Percentiles rank a stretch among this genome's conserved stretches.
phyloP scores from a whole-genome alignment of 2,113 vertebrate species.

The Heterotilapia buettikoferi region DNA sequence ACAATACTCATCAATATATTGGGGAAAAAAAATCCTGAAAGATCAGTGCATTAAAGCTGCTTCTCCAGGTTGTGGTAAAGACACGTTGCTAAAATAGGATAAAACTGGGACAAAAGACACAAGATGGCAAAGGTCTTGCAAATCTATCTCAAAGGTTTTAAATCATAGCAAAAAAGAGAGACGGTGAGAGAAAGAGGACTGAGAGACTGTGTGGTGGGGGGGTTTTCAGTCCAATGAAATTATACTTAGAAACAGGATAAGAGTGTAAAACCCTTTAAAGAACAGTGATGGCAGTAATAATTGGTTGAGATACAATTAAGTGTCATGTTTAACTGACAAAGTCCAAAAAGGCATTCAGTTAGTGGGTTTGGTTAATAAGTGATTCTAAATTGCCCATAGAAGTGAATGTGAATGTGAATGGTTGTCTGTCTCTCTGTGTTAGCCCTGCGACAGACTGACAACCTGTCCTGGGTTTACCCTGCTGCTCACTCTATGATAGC shows the following conservation, averaged over 20 bases:
- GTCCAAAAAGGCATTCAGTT: fast-evolving
- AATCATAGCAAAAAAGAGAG: background rate
- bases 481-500: background rate
- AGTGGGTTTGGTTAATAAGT: background rate
- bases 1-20: background rate
- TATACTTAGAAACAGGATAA: background rate
- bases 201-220: background rate
- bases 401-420: background rate
- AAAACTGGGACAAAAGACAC: background rate
- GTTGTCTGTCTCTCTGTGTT: background rate
- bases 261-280: background rate
- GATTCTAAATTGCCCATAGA: background rate
- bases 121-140: background rate
- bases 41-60: background rate
- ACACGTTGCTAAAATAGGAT: background rate
- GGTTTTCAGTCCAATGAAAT: background rate
- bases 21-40: background rate
- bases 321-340: background rate
- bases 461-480: background rate
- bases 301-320: background rate
- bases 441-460: background rate
- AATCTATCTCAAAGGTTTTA: background rate
- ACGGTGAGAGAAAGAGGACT: background rate
- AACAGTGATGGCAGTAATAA: background rate
- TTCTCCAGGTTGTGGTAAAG: background rate